Percentiles rank a stretch among this genome's conserved stretches.
Conservation (phyloP, 2,888 invertebrate species). For the Pachycephus smyrnensis region DNA sequence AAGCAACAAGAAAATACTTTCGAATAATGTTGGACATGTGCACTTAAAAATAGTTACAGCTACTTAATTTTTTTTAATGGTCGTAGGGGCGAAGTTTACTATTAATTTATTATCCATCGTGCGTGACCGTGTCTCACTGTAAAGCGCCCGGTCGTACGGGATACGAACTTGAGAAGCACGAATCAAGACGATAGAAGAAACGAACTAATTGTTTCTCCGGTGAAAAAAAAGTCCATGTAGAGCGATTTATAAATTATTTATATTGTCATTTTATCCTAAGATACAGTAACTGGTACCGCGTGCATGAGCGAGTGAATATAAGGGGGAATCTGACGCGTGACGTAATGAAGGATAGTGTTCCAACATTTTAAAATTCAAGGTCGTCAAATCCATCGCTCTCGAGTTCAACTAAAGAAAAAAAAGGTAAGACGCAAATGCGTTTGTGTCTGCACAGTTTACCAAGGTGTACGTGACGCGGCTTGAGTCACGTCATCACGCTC, state of each 20-base stretch:
- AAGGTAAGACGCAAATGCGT: background rate
- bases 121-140: background rate
- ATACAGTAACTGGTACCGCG: slow-evolving; percentile 3
- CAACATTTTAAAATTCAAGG: background rate
- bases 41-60: slow-evolving; percentile 26
- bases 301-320: background rate
- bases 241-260: slow-evolving; percentile 38
- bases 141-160: background rate
- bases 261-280: slow-evolving; percentile 33
- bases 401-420: background rate
- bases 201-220: slow-evolving; percentile 11
- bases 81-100: slow-evolving; percentile 16
- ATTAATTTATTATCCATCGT: slow-evolving; percentile 12
- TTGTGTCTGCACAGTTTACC: background rate
- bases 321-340: no score
- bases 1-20: slow-evolving; percentile 14
- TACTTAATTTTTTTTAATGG: slow-evolving; percentile 26
- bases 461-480: background rate
- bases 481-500: background rate
- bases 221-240: slow-evolving; percentile 8
- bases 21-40: slow-evolving; percentile 27
- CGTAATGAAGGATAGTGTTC: background rate
- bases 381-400: background rate
- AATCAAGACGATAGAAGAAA: slow-evolving; percentile 13
- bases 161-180: slow-evolving; percentile 10